These are phyloP conservation scores for Lypha dubia DNA, from an alignment of 2,888 invertebrate species.

Conservation along the genomic window DNA sequence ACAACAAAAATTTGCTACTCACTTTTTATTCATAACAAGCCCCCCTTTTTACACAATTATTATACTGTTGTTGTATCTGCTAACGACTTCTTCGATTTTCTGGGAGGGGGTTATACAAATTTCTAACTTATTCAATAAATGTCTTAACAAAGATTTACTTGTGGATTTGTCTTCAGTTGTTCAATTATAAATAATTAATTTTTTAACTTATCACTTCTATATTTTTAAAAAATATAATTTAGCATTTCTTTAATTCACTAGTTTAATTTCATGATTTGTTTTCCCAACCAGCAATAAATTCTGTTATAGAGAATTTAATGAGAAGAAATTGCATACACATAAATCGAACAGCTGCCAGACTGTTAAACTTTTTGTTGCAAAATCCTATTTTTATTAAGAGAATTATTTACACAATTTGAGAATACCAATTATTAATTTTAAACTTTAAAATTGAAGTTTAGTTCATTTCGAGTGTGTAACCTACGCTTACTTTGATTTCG, in stretches of 20 bases:
- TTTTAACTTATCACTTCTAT: not conserved
- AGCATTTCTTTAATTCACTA: conserved; percentile 18
- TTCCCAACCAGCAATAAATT: conserved; percentile 55
- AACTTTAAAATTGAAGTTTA: no score
- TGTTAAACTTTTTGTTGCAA: not conserved
- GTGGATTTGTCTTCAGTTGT: not conserved
- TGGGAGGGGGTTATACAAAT: conserved; percentile 32
- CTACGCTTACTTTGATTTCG: no score
- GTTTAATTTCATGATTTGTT: conserved; percentile 28
- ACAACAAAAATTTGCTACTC: conserved; percentile 41
- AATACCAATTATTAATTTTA: no score
- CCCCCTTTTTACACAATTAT: conserved; percentile 41
- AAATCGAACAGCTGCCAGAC: conserved; percentile 34
- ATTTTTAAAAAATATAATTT: conserved; percentile 9
- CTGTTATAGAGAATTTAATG: conserved; percentile 53
- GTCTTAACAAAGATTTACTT: not conserved
- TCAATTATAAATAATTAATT: not conserved
- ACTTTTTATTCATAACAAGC: conserved; percentile 57
- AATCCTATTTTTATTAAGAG: not conserved
- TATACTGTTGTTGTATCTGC: conserved; percentile 33
- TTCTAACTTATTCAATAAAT: conserved; percentile 27
- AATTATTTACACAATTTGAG: no score
- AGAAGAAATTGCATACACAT: conserved; percentile 53
- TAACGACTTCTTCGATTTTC: not conserved
- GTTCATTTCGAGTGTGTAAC: no score